phyloP scores from a whole-genome alignment of 2,888 invertebrate genomes.

The Aphelenchoides bicaudatus region DNA sequence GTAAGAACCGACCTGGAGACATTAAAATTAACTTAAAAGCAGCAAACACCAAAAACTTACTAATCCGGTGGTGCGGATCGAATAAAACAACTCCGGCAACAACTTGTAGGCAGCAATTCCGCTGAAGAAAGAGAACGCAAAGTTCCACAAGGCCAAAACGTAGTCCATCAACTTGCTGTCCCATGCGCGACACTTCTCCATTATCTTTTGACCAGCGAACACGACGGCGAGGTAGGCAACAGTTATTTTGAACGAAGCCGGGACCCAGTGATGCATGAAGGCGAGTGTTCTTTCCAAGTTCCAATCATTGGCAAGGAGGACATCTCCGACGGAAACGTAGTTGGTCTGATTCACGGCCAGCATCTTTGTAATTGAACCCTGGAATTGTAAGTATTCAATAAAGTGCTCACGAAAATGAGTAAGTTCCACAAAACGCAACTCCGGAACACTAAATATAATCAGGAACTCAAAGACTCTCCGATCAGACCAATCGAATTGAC shows the following conservation, averaged over 20 bases:
- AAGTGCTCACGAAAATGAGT: too few species aligned
- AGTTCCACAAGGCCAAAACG: conserved; percentile 84
- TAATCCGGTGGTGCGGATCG: conserved; percentile 81
- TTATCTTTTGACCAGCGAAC: conserved; percentile 44
- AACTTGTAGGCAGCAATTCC: conserved; percentile 82
- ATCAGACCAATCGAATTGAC: too few species aligned
- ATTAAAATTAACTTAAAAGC: too few species aligned
- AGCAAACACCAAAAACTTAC: too few species aligned
- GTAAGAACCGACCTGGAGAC: conserved; percentile 54
- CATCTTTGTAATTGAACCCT: too few species aligned
- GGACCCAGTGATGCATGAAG: conserved; percentile 48
- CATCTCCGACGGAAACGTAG: conserved; percentile 38
- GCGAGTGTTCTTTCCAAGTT: conserved; percentile 44
- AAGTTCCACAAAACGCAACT: too few species aligned
- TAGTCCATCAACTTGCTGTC: conserved; percentile 68
- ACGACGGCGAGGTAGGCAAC: conserved; percentile 47
- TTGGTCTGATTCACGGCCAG: conserved; percentile 21
- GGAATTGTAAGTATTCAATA: too few species aligned
- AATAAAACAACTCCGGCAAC: conserved; percentile 81
- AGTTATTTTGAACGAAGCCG: conserved; percentile 44
- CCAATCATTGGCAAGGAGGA: conserved; percentile 46
- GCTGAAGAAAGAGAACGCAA: conserved; percentile 81
- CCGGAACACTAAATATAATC: too few species aligned
- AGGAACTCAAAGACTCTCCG: too few species aligned
- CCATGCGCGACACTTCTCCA: conserved; percentile 28